Evolutionary conservation across 2,113 vertebrate species (phyloP).

Genomic region (Cyphomyrus plagiostoma): DNA sequence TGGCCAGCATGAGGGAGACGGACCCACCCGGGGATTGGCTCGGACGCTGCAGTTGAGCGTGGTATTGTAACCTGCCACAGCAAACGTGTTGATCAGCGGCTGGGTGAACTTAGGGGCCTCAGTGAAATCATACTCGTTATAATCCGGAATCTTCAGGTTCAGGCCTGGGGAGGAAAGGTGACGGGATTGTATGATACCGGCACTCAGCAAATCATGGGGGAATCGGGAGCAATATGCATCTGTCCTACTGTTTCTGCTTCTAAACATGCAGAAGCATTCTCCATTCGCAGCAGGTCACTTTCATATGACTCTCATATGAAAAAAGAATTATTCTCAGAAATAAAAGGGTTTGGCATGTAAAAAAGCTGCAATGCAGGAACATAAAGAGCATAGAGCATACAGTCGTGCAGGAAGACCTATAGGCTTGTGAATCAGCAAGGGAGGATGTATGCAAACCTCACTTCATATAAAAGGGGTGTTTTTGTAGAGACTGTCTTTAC

Average conservation of each 20-base stretch:
- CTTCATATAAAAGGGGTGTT: neutral
- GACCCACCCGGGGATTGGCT: slow-evolving; percentile 86
- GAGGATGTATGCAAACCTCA: neutral
- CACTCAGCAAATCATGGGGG: slow-evolving; percentile 56
- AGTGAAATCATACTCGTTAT: slow-evolving; percentile 77
- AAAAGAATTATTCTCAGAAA: neutral
- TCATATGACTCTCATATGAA: neutral
- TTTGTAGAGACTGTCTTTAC: neutral
- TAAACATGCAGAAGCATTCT: neutral
- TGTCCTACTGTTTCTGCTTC: neutral
- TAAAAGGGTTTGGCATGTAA: neutral
- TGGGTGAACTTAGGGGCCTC: slow-evolving; percentile 88
- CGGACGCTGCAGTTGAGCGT: slow-evolving; percentile 92
- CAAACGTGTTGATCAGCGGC: slow-evolving; percentile 81
- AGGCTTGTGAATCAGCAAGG: neutral
- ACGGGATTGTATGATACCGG: slow-evolving; percentile 57
- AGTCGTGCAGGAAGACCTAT: neutral
- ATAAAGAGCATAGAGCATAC: neutral
- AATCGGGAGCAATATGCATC: neutral
- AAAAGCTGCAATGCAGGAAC: neutral
- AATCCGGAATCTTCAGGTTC: slow-evolving; percentile 81
- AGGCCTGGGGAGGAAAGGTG: slow-evolving; percentile 58
- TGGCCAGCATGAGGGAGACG: too few relatives aligned
- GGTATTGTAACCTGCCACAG: slow-evolving; percentile 85
- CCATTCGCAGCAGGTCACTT: neutral